Percentiles rank a stretch among this genome's conserved stretches.
These are phyloP conservation scores for Scaptomyza tumidula DNA, from an alignment of 2,888 invertebrate genomes.

Conservation along the genomic window DNA sequence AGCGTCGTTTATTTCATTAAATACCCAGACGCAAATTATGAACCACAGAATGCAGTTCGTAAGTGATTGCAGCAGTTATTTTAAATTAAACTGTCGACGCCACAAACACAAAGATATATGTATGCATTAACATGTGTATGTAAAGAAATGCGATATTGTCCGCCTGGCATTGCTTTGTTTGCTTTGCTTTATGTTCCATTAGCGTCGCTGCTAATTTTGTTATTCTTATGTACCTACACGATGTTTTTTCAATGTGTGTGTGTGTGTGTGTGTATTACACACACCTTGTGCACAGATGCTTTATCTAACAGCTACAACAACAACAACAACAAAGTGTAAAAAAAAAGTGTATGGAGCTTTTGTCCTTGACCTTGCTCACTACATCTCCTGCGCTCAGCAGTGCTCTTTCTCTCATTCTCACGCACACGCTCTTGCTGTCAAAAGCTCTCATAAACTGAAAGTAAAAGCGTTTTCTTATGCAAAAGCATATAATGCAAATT, in stretches of 20 bases:
- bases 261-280: constrained; percentile 11
- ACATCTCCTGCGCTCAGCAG: constrained; percentile 28
- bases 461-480: constrained; percentile 29
- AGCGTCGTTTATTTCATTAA: constrained; percentile 26
- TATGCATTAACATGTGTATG: not conserved
- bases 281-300: constrained; percentile 56
- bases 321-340: constrained; percentile 23
- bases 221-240: constrained; percentile 20
- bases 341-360: constrained; percentile 55
- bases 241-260: constrained; percentile 7
- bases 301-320: constrained; percentile 62
- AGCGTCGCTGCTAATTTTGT: constrained; percentile 19
- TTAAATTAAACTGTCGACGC: constrained; percentile 15
- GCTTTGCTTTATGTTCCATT: constrained; percentile 26
- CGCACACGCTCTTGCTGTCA: constrained; percentile 6
- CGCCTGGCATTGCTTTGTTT: constrained; percentile 34
- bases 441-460: constrained; percentile 51
- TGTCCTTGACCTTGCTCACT: constrained; percentile 76
- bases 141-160: constrained; percentile 26
- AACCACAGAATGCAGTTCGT: constrained; percentile 61
- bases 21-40: not conserved
- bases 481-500: constrained; percentile 38
- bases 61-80: constrained; percentile 56
- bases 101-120: not conserved
- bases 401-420: constrained; percentile 29